Evolutionary conservation across 1,140 invertebrate species (phyloP), one percentile per base, ranked within the genome.

Genomic region (Nomia melanderi): DNA sequence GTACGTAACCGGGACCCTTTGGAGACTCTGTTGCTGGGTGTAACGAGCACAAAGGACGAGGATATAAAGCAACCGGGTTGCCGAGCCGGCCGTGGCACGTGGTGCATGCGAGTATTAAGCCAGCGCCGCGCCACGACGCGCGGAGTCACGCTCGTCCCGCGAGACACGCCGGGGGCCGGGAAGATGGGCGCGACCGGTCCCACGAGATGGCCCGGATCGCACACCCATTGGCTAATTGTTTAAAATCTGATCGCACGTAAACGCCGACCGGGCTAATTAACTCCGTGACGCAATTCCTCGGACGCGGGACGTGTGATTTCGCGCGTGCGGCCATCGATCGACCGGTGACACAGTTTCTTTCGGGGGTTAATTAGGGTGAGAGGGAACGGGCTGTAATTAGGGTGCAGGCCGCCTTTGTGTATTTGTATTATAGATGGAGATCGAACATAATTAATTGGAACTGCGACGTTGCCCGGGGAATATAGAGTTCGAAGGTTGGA

Each of bases 141-240:
- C 70, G 78, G 85, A 90, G 90, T 91, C 91, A 91, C 90, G 91
- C 91, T 88, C 88, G 79, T 90, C 90, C 82, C 90, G 39, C 64
- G 90, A 88, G 91, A 87, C 70, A 56, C 66, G 1, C 41, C n/a
- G 59, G 84, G 63, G n/a, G 56, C 69, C 60, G 56, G n/a, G n/a
- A 79, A 78, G 77, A 81, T 89, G 88, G 90, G 89, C 77, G 90
- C 89, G 91, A 85, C 88, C 89, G 70, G 79, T 89, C 90, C 88
- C 87, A 56, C 20, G 88, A 87, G 88, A 81, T 50, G 25, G 25
- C 59, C 72, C 50, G 71, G 73, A n/a, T n/a, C 82, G 79, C 88
- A 88, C 88, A 78, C 86, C 88, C 87, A 86, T 75, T 31, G 72
- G 63, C 82, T 90, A 89, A 91, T 91, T 91, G 91, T 87, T 91